A percentile compares a stretch with the other conserved stretches of the same genome.
Conservation (phyloP, 2,797 vertebrate species). For the Hypotaenidia okinawae region DNA sequence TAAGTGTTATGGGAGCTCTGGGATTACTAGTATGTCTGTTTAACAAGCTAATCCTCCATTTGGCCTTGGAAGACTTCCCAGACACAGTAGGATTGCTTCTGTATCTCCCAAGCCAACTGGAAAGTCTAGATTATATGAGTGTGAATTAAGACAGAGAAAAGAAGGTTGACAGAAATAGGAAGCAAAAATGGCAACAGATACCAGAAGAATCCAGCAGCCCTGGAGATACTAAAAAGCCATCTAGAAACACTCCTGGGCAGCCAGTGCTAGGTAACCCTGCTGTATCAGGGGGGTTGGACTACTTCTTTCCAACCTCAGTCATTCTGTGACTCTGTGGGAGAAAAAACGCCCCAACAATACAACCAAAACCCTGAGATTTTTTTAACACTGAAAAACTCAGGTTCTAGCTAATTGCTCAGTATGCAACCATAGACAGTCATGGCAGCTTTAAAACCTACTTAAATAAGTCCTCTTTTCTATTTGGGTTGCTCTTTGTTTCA, state of each 20-base stretch:
- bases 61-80: constrained; percentile 14
- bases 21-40: not conserved
- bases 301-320: not conserved
- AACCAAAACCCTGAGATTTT: not conserved
- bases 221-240: not conserved
- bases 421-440: not conserved
- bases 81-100: not conserved
- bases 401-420: not conserved
- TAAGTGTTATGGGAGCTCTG: not conserved
- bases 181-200: not conserved
- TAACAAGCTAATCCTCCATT: not conserved
- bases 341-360: not conserved
- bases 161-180: not conserved
- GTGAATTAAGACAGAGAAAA: not conserved
- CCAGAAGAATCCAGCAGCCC: not conserved
- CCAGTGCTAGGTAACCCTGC: not conserved
- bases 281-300: not conserved
- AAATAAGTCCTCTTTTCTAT: not conserved
- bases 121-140: not conserved
- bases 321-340: not conserved
- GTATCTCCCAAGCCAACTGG: not conserved
- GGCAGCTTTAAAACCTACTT: not conserved
- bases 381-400: not conserved
- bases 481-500: not conserved
- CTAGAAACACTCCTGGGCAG: not conserved